Evolutionary conservation across 2,888 invertebrate species (phyloP), one percentile per base, ranked within the genome.

Genomic region (Tinea semifulvella): DNA sequence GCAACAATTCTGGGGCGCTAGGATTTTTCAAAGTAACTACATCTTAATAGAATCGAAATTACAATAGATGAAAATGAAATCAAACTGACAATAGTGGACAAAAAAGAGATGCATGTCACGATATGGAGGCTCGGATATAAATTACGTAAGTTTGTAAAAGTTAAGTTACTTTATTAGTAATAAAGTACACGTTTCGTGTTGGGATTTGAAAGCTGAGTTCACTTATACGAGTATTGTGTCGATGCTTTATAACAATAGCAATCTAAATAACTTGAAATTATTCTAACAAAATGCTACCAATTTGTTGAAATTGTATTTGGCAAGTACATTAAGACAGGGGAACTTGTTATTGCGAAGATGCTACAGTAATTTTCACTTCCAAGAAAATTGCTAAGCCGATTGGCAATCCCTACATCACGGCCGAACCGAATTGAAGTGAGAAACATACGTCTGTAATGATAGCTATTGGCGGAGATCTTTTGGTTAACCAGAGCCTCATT

Each of bases 331-430:
- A n/a, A n/a, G n/a, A n/a, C n/a, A n/a, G n/a, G n/a, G n/a, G 31
- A 31, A 3, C 7, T 13, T 11, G 14, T 13, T n/a, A 31, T 31
- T 64, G 57, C 52, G 56, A 18, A 18, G 16, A 18, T 18, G 18
- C 18, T 58, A 61, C 60, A 56, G 66, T 63, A 70, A 70, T 74
- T 70, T 73, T 66, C 67, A 71, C 67, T 62, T 62, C 55, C 47
- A 50, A 54, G 56, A 54, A 64, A 64, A 70, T 70, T 69, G 58
- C 65, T 52, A 52, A 53, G 57, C 53, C 53, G 55, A 59, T 59
- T 51, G 50, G 56, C 52, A 62, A 65, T 14, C 26, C 42, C 62
- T 64, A 54, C 68, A 56, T 56, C 53, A 58, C 53, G 56, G 62
- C 61, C 51, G 56, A 55, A 61, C 61, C 56, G 54, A 49, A 48